Conservation (phyloP, 2,113 vertebrate genomes). For the Apodemus speciosus region DNA sequence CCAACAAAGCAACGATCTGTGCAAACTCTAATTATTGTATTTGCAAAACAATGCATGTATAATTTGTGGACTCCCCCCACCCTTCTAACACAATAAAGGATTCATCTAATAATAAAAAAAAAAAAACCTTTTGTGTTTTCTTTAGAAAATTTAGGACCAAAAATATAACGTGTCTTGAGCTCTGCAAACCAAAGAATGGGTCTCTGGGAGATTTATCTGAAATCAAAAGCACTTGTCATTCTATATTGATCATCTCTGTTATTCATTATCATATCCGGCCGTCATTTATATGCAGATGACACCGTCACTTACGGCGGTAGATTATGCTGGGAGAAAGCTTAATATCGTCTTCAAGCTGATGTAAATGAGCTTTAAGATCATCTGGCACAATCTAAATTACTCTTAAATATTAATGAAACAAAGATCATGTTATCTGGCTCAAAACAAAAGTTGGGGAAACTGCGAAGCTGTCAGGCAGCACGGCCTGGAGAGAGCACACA, state of each 20-base stretch:
- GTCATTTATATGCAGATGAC: conserved; percentile 87
- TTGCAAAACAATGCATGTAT: conserved; percentile 73
- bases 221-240: conserved; percentile 83
- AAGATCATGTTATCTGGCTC: conserved; percentile 84
- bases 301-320: conserved; percentile 85
- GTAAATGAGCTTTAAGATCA: conserved; percentile 89
- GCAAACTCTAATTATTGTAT: conserved; percentile 74
- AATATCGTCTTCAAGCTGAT: conserved; percentile 88
- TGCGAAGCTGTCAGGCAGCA: conserved; percentile 75
- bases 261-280: conserved; percentile 83
- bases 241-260: conserved; percentile 85
- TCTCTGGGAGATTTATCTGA: conserved; percentile 83
- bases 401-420: conserved; percentile 90
- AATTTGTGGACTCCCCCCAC: conserved; percentile 54
- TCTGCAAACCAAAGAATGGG: conserved; percentile 78
- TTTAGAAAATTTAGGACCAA: conserved; percentile 74
- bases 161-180: conserved; percentile 81
- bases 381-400: conserved; percentile 87
- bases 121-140: conserved; percentile 78
- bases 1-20: conserved; percentile 65
- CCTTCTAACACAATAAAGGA: conserved; percentile 64
- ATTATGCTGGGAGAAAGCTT: conserved; percentile 86
- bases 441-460: conserved; percentile 83
- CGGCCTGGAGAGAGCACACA: conserved; percentile 79
- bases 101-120: conserved; percentile 67